A percentile compares a stretch with the other conserved stretches of the same genome.
These are phyloP conservation scores for Somateria mollissima DNA, from an alignment of 2,797 vertebrate species.

Conservation along the genomic window DNA sequence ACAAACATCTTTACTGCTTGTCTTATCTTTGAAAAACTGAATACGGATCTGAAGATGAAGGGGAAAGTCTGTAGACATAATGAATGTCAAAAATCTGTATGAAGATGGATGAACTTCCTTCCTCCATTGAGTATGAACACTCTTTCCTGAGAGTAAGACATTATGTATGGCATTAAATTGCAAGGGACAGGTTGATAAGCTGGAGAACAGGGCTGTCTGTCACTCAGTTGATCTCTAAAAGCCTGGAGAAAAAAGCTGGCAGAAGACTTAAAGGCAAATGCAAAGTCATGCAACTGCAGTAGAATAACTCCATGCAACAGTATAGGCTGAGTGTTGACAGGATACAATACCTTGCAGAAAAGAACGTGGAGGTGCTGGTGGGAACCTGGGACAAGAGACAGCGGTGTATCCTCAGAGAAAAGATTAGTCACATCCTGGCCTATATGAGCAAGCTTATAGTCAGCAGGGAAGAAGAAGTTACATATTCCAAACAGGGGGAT, in stretches of 20 bases:
- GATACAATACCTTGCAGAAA: neutral
- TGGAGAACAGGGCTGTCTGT: slow-evolving; percentile 15
- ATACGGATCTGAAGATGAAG: neutral
- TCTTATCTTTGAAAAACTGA: neutral
- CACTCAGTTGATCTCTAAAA: neutral
- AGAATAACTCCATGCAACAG: neutral
- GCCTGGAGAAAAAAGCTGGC: neutral
- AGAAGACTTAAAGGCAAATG: slow-evolving; percentile 1
- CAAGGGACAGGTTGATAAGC: slow-evolving; percentile 23
- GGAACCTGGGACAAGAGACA: neutral
- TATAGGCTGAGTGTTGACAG: neutral
- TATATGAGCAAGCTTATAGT: neutral
- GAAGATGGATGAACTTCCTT: slow-evolving; percentile 42
- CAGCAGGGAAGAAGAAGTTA: neutral
- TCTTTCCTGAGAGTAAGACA: slow-evolving; percentile 20
- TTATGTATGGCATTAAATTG: slow-evolving; percentile 16
- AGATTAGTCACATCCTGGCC: neutral
- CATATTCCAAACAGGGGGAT: neutral
- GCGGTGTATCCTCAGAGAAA: neutral
- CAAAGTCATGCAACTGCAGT: neutral
- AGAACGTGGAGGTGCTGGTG: neutral
- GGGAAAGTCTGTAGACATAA: neutral
- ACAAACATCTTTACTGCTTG: neutral
- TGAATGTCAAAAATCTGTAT: slow-evolving; percentile 45
- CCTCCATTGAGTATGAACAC: neutral